phyloP scores from a whole-genome alignment of 2,888 invertebrate species.

The Ormyrus pomaceus region DNA sequence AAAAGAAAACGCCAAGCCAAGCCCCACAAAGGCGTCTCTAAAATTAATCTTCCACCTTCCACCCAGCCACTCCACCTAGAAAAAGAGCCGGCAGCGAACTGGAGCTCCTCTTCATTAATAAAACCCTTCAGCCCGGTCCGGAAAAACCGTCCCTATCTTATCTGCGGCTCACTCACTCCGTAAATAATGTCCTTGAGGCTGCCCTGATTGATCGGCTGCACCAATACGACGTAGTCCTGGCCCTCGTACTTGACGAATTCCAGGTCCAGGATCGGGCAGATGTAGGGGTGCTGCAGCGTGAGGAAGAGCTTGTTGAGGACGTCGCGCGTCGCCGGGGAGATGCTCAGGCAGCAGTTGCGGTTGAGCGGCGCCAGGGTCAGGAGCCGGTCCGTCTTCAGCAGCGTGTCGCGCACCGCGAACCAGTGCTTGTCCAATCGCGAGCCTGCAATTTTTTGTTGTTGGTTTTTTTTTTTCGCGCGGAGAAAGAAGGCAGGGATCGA shows the following conservation, averaged over 20 bases:
- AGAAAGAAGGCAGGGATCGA: too few relatives aligned
- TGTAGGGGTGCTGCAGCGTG: slow-evolving; percentile 93
- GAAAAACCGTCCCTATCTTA: too few relatives aligned
- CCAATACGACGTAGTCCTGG: slow-evolving; percentile 81
- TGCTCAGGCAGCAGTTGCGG: slow-evolving; percentile 82
- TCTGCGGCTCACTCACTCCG: slow-evolving; percentile 78
- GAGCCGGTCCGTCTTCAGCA: slow-evolving; percentile 86
- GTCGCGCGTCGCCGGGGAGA: slow-evolving; percentile 81
- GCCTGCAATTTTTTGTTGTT: slow-evolving; percentile 73
- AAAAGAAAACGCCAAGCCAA: not conserved
- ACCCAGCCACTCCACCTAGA: not conserved
- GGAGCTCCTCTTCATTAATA: not conserved
- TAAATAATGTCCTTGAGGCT: slow-evolving; percentile 94
- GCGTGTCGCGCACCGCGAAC: slow-evolving; percentile 91
- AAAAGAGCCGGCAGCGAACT: not conserved
- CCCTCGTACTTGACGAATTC: slow-evolving; percentile 80
- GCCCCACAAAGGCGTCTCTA: not conserved
- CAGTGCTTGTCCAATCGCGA: slow-evolving; percentile 92
- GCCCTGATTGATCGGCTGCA: slow-evolving; percentile 91
- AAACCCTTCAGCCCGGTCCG: not conserved
- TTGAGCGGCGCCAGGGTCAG: slow-evolving; percentile 84
- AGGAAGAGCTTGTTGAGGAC: slow-evolving; percentile 89
- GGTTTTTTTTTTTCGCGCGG: too few relatives aligned
- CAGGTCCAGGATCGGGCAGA: slow-evolving; percentile 91
- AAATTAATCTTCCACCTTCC: slow-evolving; percentile 1